Evolutionary conservation across 2,797 vertebrate species (phyloP), one percentile per base, ranked within the genome.

Genomic region (Nannoperca australis): DNA sequence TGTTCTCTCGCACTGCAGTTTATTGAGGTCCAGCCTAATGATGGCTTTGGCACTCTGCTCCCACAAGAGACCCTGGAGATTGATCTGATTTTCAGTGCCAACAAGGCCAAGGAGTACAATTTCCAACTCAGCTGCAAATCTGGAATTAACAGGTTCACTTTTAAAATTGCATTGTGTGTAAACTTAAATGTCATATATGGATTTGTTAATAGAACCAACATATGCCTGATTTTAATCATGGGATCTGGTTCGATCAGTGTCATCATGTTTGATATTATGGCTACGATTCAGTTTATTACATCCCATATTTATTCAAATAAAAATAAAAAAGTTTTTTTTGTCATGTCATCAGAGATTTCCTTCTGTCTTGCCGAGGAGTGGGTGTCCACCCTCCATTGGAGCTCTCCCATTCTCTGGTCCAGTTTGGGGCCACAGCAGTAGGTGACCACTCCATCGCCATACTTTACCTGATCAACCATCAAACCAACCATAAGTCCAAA

Each of bases 91-190:
- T 98, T 99, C 88, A 97, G 95, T 61, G 93, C 97, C 47, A 89
- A 70, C 54, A 94, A 93, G 70, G 95, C 96, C 1, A 95, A 90
- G 45, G 93, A 96, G 17, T 96, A 97, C 93, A 91, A 24, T 75
- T 98, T 97, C 64, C 94, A 96, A 17, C 92, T 99, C 24, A 75
- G 68, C 70, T 99, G 97, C 95, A 98, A 94, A 84, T 95, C 97
- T 0, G 96, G 93, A 83, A 95, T 96, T 51, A 96, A 97, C 89
- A 96, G 97, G 98, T 99, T 76, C 53, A 44, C 36, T 67, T 72
- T 2, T 20, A 42, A 24, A 75, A 20, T 17, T 38, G 38, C 20
- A 1, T 7, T 63, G 4, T 74, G 7, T 64, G 12, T 64, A 18
- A 62, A 64, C 24, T n/a, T 1, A 13, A n/a, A 63, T 42, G 0